Evolutionary conservation across 1,140 invertebrate genomes (phyloP), one percentile per base, ranked within the genome.

Genomic region (Penaeus vannamei): DNA sequence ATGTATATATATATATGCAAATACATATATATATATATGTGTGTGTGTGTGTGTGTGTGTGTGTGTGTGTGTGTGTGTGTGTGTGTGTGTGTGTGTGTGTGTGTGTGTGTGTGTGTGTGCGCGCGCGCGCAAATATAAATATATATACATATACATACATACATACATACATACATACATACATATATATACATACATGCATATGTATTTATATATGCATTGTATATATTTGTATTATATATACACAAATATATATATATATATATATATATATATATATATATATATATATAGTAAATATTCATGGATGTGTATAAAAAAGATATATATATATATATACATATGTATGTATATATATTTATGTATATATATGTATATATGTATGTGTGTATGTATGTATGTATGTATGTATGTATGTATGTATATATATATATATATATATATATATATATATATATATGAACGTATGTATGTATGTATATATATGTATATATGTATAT

Each of bases 231-330:
- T 20, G 29, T 20, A 72, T 20, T 20, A 29, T 29, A 72, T 20
- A 72, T 20, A 72, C 36, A 72, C 36, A 72, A 14, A 72, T 20
- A 29, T 72, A 72, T 72, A 72, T 72, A 72, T 72, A 72, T 72
- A 72, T 72, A 72, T 76, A 29, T 76, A 7, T 76, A 20, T 76
- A 20, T 76, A 20, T 76, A 20, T 76, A 20, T 76, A 20, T 76
- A 20, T 76, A 20, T 76, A 22, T 76, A 22, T 76, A 1, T 76
- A 22, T 76, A n/a, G n/a, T n/a, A n/a, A n/a, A 1, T 76, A 22
- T 76, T 0, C 32, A 22, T 76, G 36, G n/a, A n/a, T n/a, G n/a
- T n/a, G n/a, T n/a, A n/a, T n/a, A n/a, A n/a, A n/a, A n/a, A n/a
- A n/a, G n/a, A n/a, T n/a, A n/a, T n/a, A n/a, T n/a, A n/a, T n/a